phyloP scores from a whole-genome alignment of 2,113 vertebrate genomes.

The Eretmodus cyanostictus region DNA sequence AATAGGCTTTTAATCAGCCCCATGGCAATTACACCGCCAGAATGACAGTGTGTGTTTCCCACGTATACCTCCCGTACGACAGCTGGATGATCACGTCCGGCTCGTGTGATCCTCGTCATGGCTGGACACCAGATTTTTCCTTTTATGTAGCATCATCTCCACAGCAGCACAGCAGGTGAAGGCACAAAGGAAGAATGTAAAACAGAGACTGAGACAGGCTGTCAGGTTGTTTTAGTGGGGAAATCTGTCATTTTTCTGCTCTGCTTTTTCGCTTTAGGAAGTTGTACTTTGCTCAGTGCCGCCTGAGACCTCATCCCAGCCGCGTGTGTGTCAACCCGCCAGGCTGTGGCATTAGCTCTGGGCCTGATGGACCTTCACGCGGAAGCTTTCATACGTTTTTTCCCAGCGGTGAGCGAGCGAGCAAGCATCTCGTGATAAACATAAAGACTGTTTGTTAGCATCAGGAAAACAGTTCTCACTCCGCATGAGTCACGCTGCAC shows the following conservation, averaged over 20 bases:
- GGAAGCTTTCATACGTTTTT: constrained; percentile 84
- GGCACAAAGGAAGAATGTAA: not conserved
- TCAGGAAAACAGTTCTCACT: not conserved
- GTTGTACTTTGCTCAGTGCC: constrained; percentile 86
- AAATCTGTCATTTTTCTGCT: not conserved
- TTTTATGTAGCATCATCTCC: constrained; percentile 84
- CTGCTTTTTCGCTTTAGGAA: constrained; percentile 70
- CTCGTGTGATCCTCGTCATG: constrained; percentile 81
- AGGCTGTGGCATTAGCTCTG: constrained; percentile 82
- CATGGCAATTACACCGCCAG: constrained; percentile 91
- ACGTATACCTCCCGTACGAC: constrained; percentile 83
- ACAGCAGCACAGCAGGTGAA: constrained; percentile 84
- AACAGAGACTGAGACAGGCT: not conserved
- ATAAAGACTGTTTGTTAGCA: not conserved
- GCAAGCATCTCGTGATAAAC: not conserved
- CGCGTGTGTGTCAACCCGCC: constrained; percentile 81
- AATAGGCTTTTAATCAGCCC: constrained; percentile 88
- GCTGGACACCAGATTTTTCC: constrained; percentile 90
- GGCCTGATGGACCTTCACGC: constrained; percentile 82
- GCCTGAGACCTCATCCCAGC: constrained; percentile 85
- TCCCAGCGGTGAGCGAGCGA: constrained; percentile 73
- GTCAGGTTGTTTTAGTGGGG: not conserved
- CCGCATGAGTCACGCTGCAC: not conserved
- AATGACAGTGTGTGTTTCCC: constrained; percentile 95
- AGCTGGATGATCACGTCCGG: constrained; percentile 92